These are phyloP conservation scores for Poecilus cupreus DNA, from an alignment of 2,888 invertebrate genomes.

Conservation along the genomic window DNA sequence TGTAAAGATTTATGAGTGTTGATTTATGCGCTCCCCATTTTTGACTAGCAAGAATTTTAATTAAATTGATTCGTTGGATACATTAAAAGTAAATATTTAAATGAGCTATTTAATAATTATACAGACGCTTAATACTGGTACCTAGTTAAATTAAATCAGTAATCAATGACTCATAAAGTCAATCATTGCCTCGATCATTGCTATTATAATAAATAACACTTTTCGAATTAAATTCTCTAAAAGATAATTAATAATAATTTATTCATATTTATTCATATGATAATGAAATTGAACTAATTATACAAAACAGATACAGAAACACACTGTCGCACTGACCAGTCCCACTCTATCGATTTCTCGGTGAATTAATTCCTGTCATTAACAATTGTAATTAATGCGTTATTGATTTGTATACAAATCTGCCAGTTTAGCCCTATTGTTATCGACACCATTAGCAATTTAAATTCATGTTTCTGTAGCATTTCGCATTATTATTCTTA, in stretches of 20 bases:
- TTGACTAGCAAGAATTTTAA: too few species aligned
- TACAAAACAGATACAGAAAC: too few species aligned
- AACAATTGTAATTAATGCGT: slow-evolving; percentile 33
- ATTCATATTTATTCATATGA: too few species aligned
- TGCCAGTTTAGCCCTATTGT: slow-evolving; percentile 24
- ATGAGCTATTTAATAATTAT: too few species aligned
- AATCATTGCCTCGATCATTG: background rate
- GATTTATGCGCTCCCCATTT: too few species aligned
- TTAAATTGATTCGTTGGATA: too few species aligned
- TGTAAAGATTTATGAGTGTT: too few species aligned
- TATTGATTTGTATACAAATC: slow-evolving; percentile 36
- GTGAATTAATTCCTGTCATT: slow-evolving; percentile 27
- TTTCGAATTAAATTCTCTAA: background rate
- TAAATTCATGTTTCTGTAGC: slow-evolving; percentile 13
- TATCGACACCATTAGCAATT: slow-evolving; percentile 12
- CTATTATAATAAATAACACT: background rate
- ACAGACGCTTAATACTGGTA: too few species aligned
- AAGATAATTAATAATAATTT: background rate
- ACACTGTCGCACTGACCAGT: background rate
- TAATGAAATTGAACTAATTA: too few species aligned
- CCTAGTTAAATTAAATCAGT: too few species aligned
- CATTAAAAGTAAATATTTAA: too few species aligned
- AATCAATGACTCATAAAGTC: too few species aligned
- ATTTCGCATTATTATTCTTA: slow-evolving; percentile 21
- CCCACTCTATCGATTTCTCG: slow-evolving; percentile 19